Percentiles rank a stretch among this genome's conserved stretches.
These are phyloP conservation scores for Picathartes gymnocephalus DNA, from an alignment of 2,113 vertebrate species.

Conservation along the genomic window DNA sequence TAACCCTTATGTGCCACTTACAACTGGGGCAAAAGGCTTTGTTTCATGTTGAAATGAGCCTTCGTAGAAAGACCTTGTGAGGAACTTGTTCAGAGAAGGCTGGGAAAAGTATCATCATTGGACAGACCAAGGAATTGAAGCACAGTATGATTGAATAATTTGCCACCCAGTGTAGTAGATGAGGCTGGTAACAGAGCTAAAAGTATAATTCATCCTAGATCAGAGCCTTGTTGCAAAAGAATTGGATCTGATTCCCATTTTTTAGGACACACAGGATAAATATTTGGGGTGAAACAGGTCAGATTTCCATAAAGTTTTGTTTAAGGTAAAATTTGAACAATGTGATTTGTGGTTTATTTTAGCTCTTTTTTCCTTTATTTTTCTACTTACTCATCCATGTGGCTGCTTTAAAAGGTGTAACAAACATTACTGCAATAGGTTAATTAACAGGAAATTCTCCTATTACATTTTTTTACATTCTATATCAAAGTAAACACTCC, in stretches of 20 bases:
- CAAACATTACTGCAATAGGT: not conserved
- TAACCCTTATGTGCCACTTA: not conserved
- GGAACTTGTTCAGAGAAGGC: not conserved
- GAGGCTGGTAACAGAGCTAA: not conserved
- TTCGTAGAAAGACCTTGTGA: not conserved
- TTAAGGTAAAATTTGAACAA: not conserved
- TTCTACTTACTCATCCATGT: not conserved
- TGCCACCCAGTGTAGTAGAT: not conserved
- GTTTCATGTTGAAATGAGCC: not conserved
- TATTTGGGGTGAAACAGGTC: not conserved
- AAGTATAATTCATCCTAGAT: not conserved
- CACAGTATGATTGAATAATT: not conserved
- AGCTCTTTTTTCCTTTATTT: not conserved
- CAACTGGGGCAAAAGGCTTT: not conserved
- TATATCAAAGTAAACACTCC: not conserved
- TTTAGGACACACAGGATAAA: not conserved
- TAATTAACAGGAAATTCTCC: not conserved
- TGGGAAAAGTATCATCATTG: not conserved
- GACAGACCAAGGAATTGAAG: not conserved
- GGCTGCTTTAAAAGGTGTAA: not conserved
- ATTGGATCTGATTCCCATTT: not conserved
- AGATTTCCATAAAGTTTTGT: not conserved
- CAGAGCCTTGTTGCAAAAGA: not conserved
- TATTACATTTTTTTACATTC: not conserved
- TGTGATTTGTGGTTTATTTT: not conserved